Evolutionary conservation across 2,888 invertebrate species (phyloP).

Genomic region (Junonia oenone): DNA sequence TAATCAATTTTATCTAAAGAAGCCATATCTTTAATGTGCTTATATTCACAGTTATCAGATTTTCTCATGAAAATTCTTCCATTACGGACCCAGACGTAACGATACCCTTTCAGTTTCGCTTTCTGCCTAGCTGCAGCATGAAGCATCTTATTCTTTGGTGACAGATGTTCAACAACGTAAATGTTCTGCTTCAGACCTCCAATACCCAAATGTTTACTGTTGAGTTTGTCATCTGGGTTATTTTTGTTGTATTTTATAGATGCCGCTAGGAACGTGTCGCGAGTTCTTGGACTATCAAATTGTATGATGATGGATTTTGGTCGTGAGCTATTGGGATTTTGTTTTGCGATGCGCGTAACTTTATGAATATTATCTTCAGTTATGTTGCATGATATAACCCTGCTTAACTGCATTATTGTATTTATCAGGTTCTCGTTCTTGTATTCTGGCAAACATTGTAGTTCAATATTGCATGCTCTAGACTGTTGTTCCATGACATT

Average conservation of each 20-base stretch:
- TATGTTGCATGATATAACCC: background rate
- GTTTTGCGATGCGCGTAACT: background rate
- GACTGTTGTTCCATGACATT: background rate
- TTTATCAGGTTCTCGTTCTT: background rate
- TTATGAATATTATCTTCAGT: background rate
- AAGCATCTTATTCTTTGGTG: conserved; percentile 2
- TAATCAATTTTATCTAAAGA: background rate
- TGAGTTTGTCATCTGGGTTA: background rate
- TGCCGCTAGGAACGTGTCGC: background rate
- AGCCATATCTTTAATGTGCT: background rate
- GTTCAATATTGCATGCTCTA: background rate
- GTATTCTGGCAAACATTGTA: background rate
- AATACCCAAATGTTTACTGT: background rate
- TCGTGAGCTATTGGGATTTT: background rate
- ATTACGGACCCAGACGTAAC: conserved; percentile 1
- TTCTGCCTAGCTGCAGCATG: background rate
- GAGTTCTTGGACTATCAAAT: background rate
- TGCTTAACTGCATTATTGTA: background rate
- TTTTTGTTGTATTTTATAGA: background rate
- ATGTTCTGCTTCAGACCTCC: background rate
- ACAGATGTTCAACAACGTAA: background rate
- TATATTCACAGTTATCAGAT: background rate
- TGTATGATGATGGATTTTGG: background rate
- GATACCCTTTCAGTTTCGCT: background rate
- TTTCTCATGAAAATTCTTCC: background rate